phyloP scores from a whole-genome alignment of 2,888 invertebrate genomes.

The Diabrotica balteata region DNA sequence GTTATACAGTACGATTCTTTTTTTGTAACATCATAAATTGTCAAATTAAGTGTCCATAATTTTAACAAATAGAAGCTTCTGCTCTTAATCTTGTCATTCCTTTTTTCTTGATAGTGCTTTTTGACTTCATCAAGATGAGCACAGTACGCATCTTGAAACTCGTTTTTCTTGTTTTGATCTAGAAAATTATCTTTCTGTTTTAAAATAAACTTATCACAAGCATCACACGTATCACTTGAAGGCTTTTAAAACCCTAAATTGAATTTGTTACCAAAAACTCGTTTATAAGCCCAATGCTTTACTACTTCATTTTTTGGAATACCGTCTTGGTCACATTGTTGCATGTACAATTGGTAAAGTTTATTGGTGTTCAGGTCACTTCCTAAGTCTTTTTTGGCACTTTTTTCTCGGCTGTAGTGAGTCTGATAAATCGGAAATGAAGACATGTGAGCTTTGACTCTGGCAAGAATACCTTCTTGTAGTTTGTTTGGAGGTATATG shows the following conservation, averaged over 20 bases:
- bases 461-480: constrained; percentile 1
- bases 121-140: constrained; percentile 26
- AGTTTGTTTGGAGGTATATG: constrained; percentile 25
- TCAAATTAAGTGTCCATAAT: constrained; percentile 15
- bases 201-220: constrained; percentile 25
- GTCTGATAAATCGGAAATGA: constrained; percentile 14
- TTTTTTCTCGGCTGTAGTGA: constrained; percentile 19
- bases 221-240: constrained; percentile 26
- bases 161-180: constrained; percentile 20
- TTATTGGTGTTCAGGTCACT: too few species aligned
- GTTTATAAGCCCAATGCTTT: constrained; percentile 2
- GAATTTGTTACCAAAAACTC: constrained; percentile 19
- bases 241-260: constrained; percentile 29
- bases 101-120: constrained; percentile 25
- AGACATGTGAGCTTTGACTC: constrained; percentile 19
- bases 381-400: too few species aligned
- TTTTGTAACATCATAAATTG: too few species aligned
- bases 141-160: constrained; percentile 17
- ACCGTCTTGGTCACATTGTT: too few species aligned
- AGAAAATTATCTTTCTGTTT: constrained; percentile 17
- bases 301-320: not conserved
- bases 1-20: too few species aligned
- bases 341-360: too few species aligned
- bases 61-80: constrained; percentile 24
- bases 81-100: too few species aligned